These are phyloP conservation scores for Eupithecia vulgata DNA, from an alignment of 2,888 invertebrate species.

Conservation along the genomic window DNA sequence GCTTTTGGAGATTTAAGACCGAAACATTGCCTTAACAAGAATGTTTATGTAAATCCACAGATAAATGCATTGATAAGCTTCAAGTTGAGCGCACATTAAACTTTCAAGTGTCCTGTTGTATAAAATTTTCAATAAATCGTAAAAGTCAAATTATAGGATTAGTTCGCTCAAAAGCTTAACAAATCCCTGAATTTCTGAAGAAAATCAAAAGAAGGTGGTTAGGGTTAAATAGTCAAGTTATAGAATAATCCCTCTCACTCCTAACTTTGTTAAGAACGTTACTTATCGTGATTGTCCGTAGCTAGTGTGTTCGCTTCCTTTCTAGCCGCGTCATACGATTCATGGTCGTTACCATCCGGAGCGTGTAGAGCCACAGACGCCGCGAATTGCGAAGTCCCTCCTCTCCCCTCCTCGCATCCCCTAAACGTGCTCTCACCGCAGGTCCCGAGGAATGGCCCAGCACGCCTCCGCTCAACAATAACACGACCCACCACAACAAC, in stretches of 20 bases:
- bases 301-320: slow-evolving; percentile 78
- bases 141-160: neutral
- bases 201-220: neutral
- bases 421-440: slow-evolving; percentile 80
- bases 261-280: slow-evolving; percentile 20
- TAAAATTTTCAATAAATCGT: neutral
- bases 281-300: slow-evolving; percentile 57
- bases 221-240: slow-evolving; percentile 43
- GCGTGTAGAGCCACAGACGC: slow-evolving; percentile 50
- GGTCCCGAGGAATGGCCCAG: slow-evolving; percentile 81
- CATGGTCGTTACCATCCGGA: slow-evolving; percentile 67
- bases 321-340: slow-evolving; percentile 23
- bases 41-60: slow-evolving; percentile 44
- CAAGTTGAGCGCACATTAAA: slow-evolving; percentile 24
- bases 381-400: slow-evolving; percentile 43
- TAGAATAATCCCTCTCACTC: slow-evolving; percentile 32
- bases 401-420: slow-evolving; percentile 88
- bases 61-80: slow-evolving; percentile 44
- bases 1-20: slow-evolving; percentile 43
- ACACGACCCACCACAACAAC: slow-evolving; percentile 83
- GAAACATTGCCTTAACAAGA: slow-evolving; percentile 43
- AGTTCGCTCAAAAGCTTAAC: neutral
- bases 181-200: neutral
- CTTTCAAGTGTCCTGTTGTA: neutral
- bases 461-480: slow-evolving; percentile 83